phyloP scores from a whole-genome alignment of 2,888 invertebrate species.

The Thymelicus sylvestris region DNA sequence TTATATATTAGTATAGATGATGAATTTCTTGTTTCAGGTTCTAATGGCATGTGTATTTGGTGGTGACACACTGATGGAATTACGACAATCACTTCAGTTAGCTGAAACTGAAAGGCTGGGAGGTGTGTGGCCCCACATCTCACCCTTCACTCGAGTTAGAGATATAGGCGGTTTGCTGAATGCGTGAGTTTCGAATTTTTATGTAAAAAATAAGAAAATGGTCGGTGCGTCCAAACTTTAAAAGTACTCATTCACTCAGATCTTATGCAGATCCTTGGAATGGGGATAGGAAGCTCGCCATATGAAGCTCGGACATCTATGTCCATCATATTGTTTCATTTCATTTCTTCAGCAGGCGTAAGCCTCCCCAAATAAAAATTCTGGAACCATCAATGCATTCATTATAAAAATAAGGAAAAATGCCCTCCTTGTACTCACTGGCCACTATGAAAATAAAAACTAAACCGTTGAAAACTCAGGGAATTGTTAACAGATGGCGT shows the following conservation, averaged over 20 bases:
- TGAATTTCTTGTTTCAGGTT: conserved; percentile 62
- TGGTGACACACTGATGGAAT: conserved; percentile 96
- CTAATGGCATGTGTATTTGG: conserved; percentile 97
- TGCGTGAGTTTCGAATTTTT: conserved; percentile 62
- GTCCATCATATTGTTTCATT: too few species aligned
- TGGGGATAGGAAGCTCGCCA: too few species aligned
- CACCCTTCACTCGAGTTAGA: conserved; percentile 92
- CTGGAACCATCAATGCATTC: too few species aligned
- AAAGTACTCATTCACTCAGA: neutral
- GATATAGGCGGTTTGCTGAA: conserved; percentile 95
- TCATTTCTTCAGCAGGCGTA: too few species aligned
- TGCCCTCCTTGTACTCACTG: too few species aligned
- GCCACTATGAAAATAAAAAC: too few species aligned
- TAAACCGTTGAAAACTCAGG: too few species aligned
- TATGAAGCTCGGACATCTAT: too few species aligned
- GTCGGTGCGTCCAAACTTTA: neutral
- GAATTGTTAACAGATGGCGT: neutral
- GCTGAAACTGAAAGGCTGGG: conserved; percentile 96
- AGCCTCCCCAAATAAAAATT: too few species aligned
- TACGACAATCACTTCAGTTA: conserved; percentile 95
- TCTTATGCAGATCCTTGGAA: too few species aligned
- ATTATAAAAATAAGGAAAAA: too few species aligned
- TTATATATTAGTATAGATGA: too few species aligned
- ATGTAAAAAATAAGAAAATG: neutral
- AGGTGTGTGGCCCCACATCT: conserved; percentile 95